These are phyloP conservation scores for Pluvialis apricaria DNA, from an alignment of 2,113 vertebrate genomes.

Conservation along the genomic window DNA sequence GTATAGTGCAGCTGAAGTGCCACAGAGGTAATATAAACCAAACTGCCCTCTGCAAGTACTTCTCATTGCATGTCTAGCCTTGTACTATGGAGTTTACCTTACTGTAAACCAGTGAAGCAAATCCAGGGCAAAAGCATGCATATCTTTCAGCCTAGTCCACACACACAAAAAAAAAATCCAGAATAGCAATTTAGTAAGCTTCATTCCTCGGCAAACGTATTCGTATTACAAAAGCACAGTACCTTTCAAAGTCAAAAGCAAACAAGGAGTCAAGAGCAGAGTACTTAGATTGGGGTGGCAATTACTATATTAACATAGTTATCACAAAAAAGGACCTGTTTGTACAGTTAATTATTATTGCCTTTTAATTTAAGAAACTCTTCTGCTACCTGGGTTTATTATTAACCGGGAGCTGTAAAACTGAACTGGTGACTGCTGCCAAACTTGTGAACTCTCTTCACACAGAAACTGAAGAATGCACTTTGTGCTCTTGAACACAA, in stretches of 20 bases:
- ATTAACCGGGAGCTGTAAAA: neutral
- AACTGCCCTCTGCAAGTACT: neutral
- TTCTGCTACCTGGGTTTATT: neutral
- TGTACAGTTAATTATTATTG: neutral
- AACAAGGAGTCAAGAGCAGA: neutral
- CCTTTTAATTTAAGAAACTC: neutral
- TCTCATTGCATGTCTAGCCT: neutral
- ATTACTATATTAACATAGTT: neutral
- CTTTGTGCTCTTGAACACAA: neutral
- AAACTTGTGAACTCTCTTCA: neutral
- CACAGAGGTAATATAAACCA: neutral
- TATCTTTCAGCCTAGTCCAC: neutral
- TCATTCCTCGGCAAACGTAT: neutral
- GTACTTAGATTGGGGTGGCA: neutral
- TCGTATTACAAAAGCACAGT: neutral
- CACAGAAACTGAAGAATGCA: neutral
- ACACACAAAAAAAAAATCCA: neutral
- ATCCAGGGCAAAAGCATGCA: neutral
- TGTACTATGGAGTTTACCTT: neutral
- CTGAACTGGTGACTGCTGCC: neutral
- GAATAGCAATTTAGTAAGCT: neutral
- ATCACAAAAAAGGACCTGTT: neutral
- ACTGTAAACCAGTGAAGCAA: conserved; percentile 1
- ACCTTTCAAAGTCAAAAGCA: conserved; percentile 18
- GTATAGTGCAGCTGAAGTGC: neutral